Base-by-base conservation (phyloP, 2,797 vertebrate genomes). In the Ctenopoma kingsleyae region DNA sequence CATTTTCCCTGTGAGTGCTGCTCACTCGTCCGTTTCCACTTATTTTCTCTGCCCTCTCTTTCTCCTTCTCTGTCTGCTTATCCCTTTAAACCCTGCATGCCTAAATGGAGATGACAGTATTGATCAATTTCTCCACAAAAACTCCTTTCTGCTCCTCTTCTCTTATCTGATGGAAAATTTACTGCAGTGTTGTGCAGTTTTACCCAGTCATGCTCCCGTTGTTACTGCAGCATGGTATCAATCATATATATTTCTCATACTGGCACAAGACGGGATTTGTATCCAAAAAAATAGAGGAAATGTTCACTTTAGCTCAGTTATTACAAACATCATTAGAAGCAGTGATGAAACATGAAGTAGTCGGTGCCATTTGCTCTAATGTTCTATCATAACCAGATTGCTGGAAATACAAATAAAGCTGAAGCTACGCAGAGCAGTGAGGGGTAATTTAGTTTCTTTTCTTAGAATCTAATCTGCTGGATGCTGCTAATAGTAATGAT, bases 21-120 rank as follows among this genome's bases (percentile, higher is more conserved):
- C 65, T 80, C 74, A 30, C 69, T 48, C 51, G 23, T 40, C 55
- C 9, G 1, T 60, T 73, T 20, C 55, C 25, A n/a, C 64, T 67
- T 19, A 19, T 71, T 79, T 70, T 59, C 43, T 48, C 63, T 56
- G 58, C 76, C 72, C 67, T 70, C 43, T 66, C 69, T 74, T 77
- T 82, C 72, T 80, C 83, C 69, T 74, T 52, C 43, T 55, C 54
- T 46, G 16, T 65, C 69, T 56, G 50, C 58, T 25, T 20, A 22
- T 67, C 50, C 20, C 23, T 38, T 83, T 73, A 68, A 52, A 57
- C 22, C 38, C 73, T 11, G 30, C 81, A 49, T 44, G 55, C 43
- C 73, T 85, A 68, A 80, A 68, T 11, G 40, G 61, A 83, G 67
- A 82, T 70, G 77, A 65, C 76, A 72, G 71, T 35, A 81, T 79